These are phyloP conservation scores for Araneus ventricosus DNA, from an alignment of 1,140 invertebrate species.

Conservation along the genomic window DNA sequence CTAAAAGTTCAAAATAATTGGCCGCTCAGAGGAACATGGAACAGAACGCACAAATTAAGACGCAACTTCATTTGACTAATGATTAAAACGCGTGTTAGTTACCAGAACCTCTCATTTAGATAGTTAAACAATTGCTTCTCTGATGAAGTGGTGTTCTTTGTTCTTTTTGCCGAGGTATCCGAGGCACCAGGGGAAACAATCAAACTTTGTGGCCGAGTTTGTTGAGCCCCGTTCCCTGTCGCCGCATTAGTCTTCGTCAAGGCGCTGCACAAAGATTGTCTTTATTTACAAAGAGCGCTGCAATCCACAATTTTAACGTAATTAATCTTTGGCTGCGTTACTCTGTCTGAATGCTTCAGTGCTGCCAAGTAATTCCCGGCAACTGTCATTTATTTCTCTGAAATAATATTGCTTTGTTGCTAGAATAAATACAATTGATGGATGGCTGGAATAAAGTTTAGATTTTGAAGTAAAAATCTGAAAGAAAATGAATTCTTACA, in stretches of 20 bases:
- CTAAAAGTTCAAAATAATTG: too few relatives aligned
- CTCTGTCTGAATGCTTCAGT: conserved; percentile 8
- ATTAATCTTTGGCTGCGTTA: conserved; percentile 26
- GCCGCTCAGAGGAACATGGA: too few relatives aligned
- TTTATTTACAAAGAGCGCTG: conserved; percentile 7
- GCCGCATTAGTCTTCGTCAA: conserved; percentile 55
- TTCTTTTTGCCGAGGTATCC: background rate
- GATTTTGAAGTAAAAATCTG: too few relatives aligned
- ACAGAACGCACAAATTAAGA: background rate
- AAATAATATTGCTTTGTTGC: background rate
- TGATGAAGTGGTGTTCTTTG: background rate
- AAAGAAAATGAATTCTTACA: too few relatives aligned
- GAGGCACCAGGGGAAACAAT: background rate
- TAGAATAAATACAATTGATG: too few relatives aligned
- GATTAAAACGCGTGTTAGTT: background rate
- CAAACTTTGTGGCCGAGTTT: background rate
- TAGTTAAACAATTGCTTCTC: background rate
- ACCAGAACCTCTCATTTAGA: background rate
- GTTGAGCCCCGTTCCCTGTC: conserved; percentile 17
- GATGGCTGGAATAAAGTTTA: too few relatives aligned
- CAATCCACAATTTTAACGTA: background rate
- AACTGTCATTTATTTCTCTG: background rate
- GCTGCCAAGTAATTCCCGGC: background rate
- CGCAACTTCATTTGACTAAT: background rate
- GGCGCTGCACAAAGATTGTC: background rate